A percentile compares a stretch with the other conserved stretches of the same genome.
Evolutionary conservation across 2,113 vertebrate species (phyloP).

Genomic region (Ranitomeya variabilis): DNA sequence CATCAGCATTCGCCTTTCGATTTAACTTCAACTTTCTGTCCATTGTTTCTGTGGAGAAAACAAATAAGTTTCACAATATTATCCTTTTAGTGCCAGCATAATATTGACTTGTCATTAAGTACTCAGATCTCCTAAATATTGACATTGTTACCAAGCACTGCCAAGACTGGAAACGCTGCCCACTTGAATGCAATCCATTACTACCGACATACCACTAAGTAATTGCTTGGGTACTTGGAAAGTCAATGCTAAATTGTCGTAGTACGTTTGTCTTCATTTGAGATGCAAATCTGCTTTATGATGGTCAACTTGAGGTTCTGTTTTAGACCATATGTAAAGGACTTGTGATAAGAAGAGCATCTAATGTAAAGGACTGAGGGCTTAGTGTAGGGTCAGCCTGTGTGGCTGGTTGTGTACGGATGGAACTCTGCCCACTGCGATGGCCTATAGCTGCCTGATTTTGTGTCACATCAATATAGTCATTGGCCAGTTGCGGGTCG

Average conservation of each 20-base stretch:
- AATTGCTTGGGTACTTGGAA: not conserved
- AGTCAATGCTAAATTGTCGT: not conserved
- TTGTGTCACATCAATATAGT: too few relatives aligned
- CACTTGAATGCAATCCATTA: not conserved
- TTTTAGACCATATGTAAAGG: not conserved
- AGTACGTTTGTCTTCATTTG: not conserved
- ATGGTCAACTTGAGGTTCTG: not conserved
- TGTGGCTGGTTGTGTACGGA: too few relatives aligned
- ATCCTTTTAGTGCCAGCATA: not conserved
- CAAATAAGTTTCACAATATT: constrained; percentile 11
- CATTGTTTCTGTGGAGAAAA: constrained; percentile 25
- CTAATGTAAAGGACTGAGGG: not conserved
- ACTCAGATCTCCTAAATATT: constrained; percentile 15
- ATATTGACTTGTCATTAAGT: constrained; percentile 8
- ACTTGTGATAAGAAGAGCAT: not conserved
- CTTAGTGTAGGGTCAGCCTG: too few relatives aligned
- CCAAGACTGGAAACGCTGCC: not conserved
- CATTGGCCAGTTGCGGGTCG: too few relatives aligned
- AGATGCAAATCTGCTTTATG: not conserved
- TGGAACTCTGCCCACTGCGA: too few relatives aligned
- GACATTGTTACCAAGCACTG: constrained; percentile 33
- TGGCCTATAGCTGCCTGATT: too few relatives aligned
- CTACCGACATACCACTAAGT: not conserved
- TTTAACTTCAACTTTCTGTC: constrained; percentile 26
- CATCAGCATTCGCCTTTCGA: constrained; percentile 34